Conservation (phyloP, 92 coral and sea anemone species). For the Parazoanthus swiftii region DNA sequence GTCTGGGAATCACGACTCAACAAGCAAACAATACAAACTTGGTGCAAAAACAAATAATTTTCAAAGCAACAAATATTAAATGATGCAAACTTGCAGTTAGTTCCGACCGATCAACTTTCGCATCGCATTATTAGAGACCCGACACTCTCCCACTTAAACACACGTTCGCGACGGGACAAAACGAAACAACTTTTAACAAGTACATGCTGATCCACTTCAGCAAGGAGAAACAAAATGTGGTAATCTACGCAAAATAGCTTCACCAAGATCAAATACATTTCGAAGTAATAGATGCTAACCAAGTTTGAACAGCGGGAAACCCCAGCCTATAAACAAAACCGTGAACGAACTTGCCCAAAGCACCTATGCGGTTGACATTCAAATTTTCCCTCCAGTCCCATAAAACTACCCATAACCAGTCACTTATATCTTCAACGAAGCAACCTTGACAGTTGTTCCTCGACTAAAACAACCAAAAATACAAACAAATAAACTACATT, state of each 20-base stretch:
- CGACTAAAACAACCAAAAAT: slow-evolving; percentile 1
- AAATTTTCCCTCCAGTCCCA: slow-evolving; percentile 39
- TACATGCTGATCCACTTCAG: not conserved
- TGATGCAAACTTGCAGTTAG: not conserved
- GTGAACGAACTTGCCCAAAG: not conserved
- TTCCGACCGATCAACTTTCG: not conserved
- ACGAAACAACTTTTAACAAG: not conserved
- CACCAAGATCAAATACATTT: not conserved
- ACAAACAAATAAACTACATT: slow-evolving; percentile 5
- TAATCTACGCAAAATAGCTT: no score
- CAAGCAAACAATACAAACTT: not conserved
- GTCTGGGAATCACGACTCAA: not conserved
- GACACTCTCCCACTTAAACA: no score
- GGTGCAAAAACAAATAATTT: not conserved
- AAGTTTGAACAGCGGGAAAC: slow-evolving; percentile 3
- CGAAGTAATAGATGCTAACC: not conserved
- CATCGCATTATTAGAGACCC: no score
- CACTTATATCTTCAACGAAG: not conserved
- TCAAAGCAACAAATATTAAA: not conserved
- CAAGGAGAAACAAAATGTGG: no score
- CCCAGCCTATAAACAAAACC: not conserved
- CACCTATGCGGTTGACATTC: slow-evolving; percentile 16
- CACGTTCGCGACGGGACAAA: not conserved
- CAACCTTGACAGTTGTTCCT: not conserved
- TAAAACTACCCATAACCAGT: slow-evolving; percentile 25